Conservation (phyloP, 2,113 vertebrate genomes). For the Ageneiosus marmoratus region DNA sequence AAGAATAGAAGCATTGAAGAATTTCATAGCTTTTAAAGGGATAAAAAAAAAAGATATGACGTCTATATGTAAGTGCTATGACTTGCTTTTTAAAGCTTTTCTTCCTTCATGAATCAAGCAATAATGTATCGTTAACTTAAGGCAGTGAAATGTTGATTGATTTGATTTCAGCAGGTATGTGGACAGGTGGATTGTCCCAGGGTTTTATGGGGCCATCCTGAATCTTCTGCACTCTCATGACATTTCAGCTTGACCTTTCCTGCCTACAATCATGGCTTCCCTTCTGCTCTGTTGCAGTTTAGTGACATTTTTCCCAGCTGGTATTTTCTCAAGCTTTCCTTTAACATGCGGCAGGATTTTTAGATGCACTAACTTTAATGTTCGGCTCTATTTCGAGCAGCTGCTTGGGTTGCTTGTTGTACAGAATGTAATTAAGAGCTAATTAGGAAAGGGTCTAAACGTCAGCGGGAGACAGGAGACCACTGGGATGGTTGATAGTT, state of each 20-base stretch:
- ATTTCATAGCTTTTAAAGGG: background rate
- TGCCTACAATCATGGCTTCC: background rate
- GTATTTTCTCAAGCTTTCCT: background rate
- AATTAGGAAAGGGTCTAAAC: slow-evolving; percentile 21
- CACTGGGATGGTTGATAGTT: background rate
- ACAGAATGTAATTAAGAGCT: slow-evolving; percentile 26
- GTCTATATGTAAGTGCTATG: background rate
- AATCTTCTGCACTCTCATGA: background rate
- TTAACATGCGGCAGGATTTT: background rate
- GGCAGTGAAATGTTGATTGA: background rate
- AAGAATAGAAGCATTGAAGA: background rate
- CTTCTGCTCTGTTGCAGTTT: background rate
- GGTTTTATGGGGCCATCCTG: background rate
- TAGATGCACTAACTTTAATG: background rate
- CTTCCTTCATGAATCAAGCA: background rate
- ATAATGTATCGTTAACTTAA: background rate
- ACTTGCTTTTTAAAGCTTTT: background rate
- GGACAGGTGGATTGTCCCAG: background rate
- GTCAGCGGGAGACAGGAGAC: slow-evolving; percentile 8
- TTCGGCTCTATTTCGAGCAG: background rate
- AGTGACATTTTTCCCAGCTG: background rate
- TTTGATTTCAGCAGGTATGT: background rate
- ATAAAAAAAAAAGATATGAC: background rate
- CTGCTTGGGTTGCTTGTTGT: slow-evolving; percentile 12
- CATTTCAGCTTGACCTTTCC: slow-evolving; percentile 16